Percentiles rank a stretch among this genome's conserved stretches.
These are phyloP conservation scores for Eubasilissa splendida DNA, from an alignment of 2,888 invertebrate species.

Conservation along the genomic window DNA sequence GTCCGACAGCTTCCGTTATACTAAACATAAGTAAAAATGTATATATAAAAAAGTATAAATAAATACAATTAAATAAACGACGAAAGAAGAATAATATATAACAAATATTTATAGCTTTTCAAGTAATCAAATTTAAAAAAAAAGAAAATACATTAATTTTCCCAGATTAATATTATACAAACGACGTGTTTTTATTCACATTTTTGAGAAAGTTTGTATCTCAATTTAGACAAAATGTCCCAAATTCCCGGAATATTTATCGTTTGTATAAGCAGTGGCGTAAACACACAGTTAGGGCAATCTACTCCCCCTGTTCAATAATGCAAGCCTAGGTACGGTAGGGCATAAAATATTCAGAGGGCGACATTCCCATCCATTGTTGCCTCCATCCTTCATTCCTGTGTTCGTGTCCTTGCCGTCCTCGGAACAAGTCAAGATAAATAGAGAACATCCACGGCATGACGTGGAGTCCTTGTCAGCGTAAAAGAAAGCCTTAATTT, in stretches of 20 bases:
- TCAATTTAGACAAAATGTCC: too few relatives aligned
- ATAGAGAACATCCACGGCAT: slow-evolving; percentile 25
- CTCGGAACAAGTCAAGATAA: slow-evolving; percentile 38
- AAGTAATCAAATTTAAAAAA: too few relatives aligned
- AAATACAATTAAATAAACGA: too few relatives aligned
- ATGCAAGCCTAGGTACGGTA: slow-evolving; percentile 3
- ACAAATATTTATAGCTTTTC: too few relatives aligned
- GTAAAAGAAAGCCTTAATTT: slow-evolving; percentile 35
- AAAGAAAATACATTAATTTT: too few relatives aligned
- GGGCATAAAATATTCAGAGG: slow-evolving; percentile 36
- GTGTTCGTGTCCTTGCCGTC: not conserved
- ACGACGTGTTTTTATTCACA: too few relatives aligned
- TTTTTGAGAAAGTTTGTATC: too few relatives aligned
- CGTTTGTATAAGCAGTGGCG: slow-evolving; percentile 3
- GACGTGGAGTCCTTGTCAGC: slow-evolving; percentile 22
- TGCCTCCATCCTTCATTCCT: slow-evolving; percentile 31
- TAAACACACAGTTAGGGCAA: slow-evolving; percentile 32
- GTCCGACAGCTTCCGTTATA: too few relatives aligned
- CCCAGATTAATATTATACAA: too few relatives aligned
- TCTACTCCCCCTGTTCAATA: slow-evolving; percentile 23
- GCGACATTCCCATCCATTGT: slow-evolving; percentile 37
- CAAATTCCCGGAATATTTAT: slow-evolving; percentile 5
- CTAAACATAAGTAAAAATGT: too few relatives aligned
- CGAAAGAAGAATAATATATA: too few relatives aligned
- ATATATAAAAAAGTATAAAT: too few relatives aligned